Base-by-base conservation (phyloP, 2,113 vertebrate genomes). In the Pyrgilauda ruficollis region DNA sequence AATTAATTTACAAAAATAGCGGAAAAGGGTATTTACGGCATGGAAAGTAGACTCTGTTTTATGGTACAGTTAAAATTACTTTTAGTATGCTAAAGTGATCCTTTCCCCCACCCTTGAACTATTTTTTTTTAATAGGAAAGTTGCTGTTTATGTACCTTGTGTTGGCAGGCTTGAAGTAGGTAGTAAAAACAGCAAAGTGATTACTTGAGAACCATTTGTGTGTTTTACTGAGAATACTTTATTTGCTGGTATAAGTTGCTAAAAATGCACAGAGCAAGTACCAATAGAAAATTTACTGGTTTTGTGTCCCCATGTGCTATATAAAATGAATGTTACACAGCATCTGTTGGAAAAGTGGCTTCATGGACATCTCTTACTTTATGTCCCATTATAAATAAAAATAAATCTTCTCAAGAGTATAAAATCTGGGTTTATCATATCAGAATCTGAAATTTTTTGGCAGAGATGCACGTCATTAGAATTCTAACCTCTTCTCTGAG, bases 331-430 rank as follows among this genome's bases (percentile, higher is more conserved):
- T 67, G 97, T 98, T 97, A 97, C 96, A 98, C 97, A 98, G 98
- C 98, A 86, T 98, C 97, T 98, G 98, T 97, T 98, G 98, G 98
- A 98, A 98, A 98, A 98, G 98, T 98, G 98, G 98, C 97, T 98
- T 98, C 97, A 89, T 84, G 98, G 98, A 97, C 98, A 98, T 97
- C 94, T 98, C 96, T 98, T 97, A 97, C 96, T 97, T 97, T 97
- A 98, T 98, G 98, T 97, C 98, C 98, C 97, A 84, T 98, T 98
- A 98, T 98, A 98, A 98, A 98, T 98, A 98, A 98, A 98, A 98
- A 98, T 98, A 98, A 98, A 98, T 98, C 97, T 98, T 98, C 97
- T 98, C 97, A 98, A 98, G 98, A 98, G 98, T 98, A 98, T 98
- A 98, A 98, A 98, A 98, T 98, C 98, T 98, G 97, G 97, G 96